phyloP scores from a whole-genome alignment of 2,113 vertebrate genomes.

The Leptobrachium leishanense region DNA sequence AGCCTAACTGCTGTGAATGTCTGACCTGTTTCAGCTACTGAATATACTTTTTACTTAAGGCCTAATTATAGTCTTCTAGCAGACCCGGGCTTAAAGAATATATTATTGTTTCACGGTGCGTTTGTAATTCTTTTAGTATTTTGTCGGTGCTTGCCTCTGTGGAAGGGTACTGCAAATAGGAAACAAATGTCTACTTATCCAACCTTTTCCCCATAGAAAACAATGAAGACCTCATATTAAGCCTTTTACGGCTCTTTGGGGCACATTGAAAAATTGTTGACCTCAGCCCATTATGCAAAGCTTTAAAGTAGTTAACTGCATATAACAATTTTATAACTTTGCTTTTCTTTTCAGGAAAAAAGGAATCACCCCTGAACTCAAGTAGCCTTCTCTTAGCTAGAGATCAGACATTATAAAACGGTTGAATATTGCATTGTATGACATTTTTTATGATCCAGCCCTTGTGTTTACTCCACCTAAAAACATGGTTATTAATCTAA shows the following conservation, averaged over 20 bases:
- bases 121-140: conserved; percentile 27
- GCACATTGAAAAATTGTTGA: conserved; percentile 40
- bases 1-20: neutral
- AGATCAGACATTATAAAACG: neutral
- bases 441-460: neutral
- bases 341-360: conserved; percentile 29
- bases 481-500: neutral
- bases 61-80: conserved; percentile 23
- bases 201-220: conserved; percentile 46
- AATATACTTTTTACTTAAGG: conserved; percentile 4
- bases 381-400: neutral
- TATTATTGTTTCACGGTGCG: conserved; percentile 24
- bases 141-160: conserved; percentile 3
- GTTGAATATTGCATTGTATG: neutral
- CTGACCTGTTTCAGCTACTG: conserved; percentile 17
- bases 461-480: neutral
- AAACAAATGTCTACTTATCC: conserved; percentile 47
- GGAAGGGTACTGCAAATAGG: conserved; percentile 30
- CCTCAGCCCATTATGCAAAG: conserved; percentile 33
- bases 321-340: conserved; percentile 44
- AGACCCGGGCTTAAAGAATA: conserved; percentile 5
- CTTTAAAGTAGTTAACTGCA: conserved; percentile 45
- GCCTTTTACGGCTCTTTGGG: conserved; percentile 30
- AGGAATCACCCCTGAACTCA: conserved; percentile 21
- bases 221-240: conserved; percentile 36